These are phyloP conservation scores for Drosophila peninsularis DNA, from an alignment of 2,888 invertebrate species.

Conservation along the genomic window DNA sequence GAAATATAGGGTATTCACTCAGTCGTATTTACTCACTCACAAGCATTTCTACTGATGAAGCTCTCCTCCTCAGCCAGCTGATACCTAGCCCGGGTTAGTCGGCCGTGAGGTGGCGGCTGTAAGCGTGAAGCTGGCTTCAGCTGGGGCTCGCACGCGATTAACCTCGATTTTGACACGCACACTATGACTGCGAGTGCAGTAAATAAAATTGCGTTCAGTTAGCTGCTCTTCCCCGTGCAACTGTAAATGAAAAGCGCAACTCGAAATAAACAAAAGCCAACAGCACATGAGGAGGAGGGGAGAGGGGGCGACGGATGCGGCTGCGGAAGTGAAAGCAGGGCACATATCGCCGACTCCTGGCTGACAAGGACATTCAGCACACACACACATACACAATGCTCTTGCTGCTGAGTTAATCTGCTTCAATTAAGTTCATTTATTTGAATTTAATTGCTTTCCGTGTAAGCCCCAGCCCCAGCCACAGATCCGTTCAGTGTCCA, in stretches of 20 bases:
- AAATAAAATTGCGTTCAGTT: conserved; percentile 61
- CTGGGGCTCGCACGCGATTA: conserved; percentile 29
- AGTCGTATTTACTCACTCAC: no score
- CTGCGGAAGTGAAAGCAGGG: conserved; percentile 67
- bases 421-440: conserved; percentile 76
- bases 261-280: conserved; percentile 35
- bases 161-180: conserved; percentile 56
- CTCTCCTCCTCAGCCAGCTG: no score
- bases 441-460: conserved; percentile 78
- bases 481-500: conserved; percentile 19
- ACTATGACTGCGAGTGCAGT: conserved; percentile 22
- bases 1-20: no score
- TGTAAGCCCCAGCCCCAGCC: conserved; percentile 22
- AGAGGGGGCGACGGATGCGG: conserved; percentile 46
- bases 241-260: conserved; percentile 30
- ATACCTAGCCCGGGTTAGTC: no score
- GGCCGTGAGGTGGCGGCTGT: not conserved
- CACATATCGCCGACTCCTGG: conserved; percentile 37
- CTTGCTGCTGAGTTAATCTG: conserved; percentile 70
- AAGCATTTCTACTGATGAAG: no score
- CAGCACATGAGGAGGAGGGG: conserved; percentile 35
- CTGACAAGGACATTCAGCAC: conserved; percentile 56
- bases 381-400: conserved; percentile 20
- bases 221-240: conserved; percentile 23
- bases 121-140: not conserved